A percentile compares a stretch with the other conserved stretches of the same genome.
phyloP scores from a whole-genome alignment of 2,888 invertebrate genomes.

The Argynnis bischoffii region DNA sequence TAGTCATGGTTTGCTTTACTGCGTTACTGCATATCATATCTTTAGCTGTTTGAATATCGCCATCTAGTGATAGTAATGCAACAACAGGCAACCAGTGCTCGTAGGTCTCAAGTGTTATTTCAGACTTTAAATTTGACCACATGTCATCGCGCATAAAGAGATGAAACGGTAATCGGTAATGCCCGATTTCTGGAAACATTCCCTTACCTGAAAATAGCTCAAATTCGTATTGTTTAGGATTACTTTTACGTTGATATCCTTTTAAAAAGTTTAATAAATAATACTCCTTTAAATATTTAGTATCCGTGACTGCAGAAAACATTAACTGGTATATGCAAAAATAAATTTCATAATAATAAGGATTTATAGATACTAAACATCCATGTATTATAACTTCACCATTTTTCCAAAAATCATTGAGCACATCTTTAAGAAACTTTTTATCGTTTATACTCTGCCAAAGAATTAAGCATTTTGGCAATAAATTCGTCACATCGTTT shows the following conservation, averaged over 20 bases:
- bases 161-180: constrained; percentile 75
- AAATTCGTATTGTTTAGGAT: constrained; percentile 76
- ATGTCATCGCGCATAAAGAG: constrained; percentile 75
- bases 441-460: constrained; percentile 72
- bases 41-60: constrained; percentile 70
- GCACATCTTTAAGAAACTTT: constrained; percentile 65
- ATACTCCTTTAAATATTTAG: constrained; percentile 66
- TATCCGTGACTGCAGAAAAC: constrained; percentile 55
- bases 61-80: constrained; percentile 65
- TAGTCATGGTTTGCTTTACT: constrained; percentile 78
- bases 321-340: constrained; percentile 69
- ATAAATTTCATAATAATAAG: constrained; percentile 77
- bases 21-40: constrained; percentile 81
- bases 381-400: constrained; percentile 75
- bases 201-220: constrained; percentile 77
- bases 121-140: constrained; percentile 78
- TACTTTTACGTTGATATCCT: constrained; percentile 67
- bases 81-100: constrained; percentile 75
- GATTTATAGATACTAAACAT: constrained; percentile 69
- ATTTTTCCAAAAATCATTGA: constrained; percentile 75
- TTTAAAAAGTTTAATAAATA: constrained; percentile 71
- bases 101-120: constrained; percentile 77
- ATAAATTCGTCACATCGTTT: constrained; percentile 56
- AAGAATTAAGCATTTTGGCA: constrained; percentile 60
- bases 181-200: constrained; percentile 77